Evolutionary conservation across 2,888 invertebrate genomes (phyloP), one percentile per base, ranked within the genome.

Genomic region (Leptinotarsa peninsularis): DNA sequence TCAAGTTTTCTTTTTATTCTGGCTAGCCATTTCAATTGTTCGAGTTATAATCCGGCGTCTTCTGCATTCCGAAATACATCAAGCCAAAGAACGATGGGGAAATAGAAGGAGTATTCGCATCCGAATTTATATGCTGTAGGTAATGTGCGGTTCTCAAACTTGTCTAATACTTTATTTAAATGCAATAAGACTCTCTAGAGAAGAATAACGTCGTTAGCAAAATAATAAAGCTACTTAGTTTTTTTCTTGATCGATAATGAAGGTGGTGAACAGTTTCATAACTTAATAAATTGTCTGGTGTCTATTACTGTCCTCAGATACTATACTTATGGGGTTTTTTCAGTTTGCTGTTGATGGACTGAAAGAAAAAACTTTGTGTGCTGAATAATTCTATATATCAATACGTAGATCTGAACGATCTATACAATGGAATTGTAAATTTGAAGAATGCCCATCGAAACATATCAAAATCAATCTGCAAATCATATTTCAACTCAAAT

Each of bases 11-110:
- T 56, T 68, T 66, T 67, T 68, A 54, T 72, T 67, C 68, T 58
- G 72, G 71, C 74, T 74, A 72, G 74, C 56, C 70, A 49, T 72
- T 69, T 69, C 60, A 74, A 73, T 73, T 70, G 66, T 72, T 56
- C 27, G 60, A 67, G 71, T 66, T 66, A 50, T 66, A 58, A 54
- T 66, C 71, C 71, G 73, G 71, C 71, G 60, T 76, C 73, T 71
- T 72, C 23, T 54, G 23, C 21, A 50, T 50, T 68, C 54, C 33
- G 54, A 14, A 21, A 23, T 50, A 23, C 15, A n/a, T 50, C 50
- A 27, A 54, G 49, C n/a, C 43, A 17, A 52, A 54, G n/a, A 63
- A n/a, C 33, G 43, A 43, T 43, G 63, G 5, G 43, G 27, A 63
- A 27, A 63, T 33, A n/a, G 23, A 21, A 18, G 58, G 21, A 23